Evolutionary conservation across 2,888 invertebrate genomes (phyloP), one percentile per base, ranked within the genome.

Genomic region (Heliconius charithonia): DNA sequence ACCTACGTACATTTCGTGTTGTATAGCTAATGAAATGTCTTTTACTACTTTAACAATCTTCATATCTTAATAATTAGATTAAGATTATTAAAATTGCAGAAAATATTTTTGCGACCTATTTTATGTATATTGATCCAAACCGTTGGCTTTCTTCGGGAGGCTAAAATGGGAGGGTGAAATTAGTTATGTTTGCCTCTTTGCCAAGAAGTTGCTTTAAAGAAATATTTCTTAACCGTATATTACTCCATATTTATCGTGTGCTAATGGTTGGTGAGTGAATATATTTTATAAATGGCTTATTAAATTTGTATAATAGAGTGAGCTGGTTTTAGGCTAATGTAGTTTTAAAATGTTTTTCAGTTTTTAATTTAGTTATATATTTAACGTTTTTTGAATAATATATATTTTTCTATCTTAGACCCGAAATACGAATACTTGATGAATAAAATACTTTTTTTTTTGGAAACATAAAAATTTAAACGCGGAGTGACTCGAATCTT

Each of bases 171-270:
- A n/a, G 72, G 76, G 59, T 66, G 13, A 62, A 72, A 76, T 76
- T 73, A 72, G 67, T 72, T 73, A 72, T 76, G 51, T 73, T 73
- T 63, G 76, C 75, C 62, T 65, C 76, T 56, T 56, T 79, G 79
- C 79, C 79, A 79, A 79, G 75, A 70, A 70, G 59, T 67, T 51
- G 70, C 59, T 62, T 76, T 73, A 73, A 69, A 73, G 76, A 76
- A 79, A 76, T 79, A 76, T 73, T 76, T 76, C 76, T 79, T 59
- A 71, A 62, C 67, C 59, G 67, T n/a, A n/a, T n/a, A n/a, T n/a
- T n/a, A 66, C 37, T n/a, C 72, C 59, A 76, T 41, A 72, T 51
- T 75, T 65, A 75, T 56, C 45, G 37, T 70, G 37, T 75, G 37
- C 70, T 78, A 71, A 75, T 75, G 70, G 56, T 37, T 56, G 19